Evolutionary conservation across 2,797 vertebrate genomes (phyloP).

Genomic region (Galaxias olidus): DNA sequence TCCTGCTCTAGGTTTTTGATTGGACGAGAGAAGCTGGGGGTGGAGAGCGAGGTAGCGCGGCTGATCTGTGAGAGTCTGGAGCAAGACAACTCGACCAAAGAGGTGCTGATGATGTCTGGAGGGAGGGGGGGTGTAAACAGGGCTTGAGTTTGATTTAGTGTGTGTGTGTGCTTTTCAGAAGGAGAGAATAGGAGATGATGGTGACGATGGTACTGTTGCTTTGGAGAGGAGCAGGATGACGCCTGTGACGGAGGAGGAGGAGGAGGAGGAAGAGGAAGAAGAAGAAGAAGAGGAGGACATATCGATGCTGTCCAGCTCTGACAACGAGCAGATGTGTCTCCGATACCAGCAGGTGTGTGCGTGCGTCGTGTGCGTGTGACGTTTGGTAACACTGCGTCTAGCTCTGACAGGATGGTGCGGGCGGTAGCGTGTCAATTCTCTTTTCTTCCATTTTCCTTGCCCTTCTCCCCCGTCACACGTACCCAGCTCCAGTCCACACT

Average conservation of each 20-base stretch:
- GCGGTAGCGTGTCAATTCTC: not conserved
- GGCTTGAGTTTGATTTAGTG: not conserved
- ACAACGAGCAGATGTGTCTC: conserved; percentile 60
- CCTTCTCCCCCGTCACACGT: conserved; percentile 3
- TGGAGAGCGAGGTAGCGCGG: conserved; percentile 89
- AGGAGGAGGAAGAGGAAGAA: conserved; percentile 22
- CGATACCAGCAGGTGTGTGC: conserved; percentile 70
- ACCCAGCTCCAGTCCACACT: conserved; percentile 65
- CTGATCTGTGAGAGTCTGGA: conserved; percentile 90
- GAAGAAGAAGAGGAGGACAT: conserved; percentile 51
- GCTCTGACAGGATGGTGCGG: not conserved
- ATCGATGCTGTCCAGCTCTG: conserved; percentile 53
- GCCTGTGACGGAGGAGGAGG: not conserved
- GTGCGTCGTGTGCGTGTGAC: not conserved
- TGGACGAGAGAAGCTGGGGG: conserved; percentile 88
- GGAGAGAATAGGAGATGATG: conserved; percentile 8
- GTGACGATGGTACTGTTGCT: conserved; percentile 25
- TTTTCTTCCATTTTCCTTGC: not conserved
- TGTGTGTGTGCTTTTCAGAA: conserved; percentile 30
- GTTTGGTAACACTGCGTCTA: not conserved
- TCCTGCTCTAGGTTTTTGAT: conserved; percentile 84
- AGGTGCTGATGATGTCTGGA: conserved; percentile 51
- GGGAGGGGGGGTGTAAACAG: conserved; percentile 31
- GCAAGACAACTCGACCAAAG: conserved; percentile 73
- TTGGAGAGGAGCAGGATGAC: no score